phyloP scores from a whole-genome alignment of 2,113 vertebrate genomes.

The Cinclus mexicanus region DNA sequence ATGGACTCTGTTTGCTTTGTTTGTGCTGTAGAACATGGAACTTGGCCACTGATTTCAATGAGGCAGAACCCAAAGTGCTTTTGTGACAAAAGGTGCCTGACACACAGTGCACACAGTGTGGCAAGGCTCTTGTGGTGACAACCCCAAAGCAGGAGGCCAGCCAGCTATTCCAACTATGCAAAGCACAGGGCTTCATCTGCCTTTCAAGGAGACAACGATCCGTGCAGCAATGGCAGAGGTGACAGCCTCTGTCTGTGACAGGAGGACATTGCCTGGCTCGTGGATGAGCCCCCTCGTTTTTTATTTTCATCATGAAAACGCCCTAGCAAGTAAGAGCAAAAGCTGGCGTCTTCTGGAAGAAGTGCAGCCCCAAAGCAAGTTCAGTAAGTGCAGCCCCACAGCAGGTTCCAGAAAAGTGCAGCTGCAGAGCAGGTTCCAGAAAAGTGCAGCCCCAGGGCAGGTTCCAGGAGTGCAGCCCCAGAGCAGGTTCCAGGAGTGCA shows the following conservation, averaged over 20 bases:
- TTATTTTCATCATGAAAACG: neutral
- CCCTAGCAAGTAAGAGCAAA: neutral
- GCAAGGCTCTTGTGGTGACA: neutral
- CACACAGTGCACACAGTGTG: fast-evolving
- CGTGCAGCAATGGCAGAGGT: fast-evolving
- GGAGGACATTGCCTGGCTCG: fast-evolving
- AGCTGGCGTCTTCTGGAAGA: neutral
- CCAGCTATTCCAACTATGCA: neutral
- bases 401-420: no score
- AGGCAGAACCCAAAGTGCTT: neutral
- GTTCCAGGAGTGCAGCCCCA: neutral
- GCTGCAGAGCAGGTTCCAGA: fast-evolving
- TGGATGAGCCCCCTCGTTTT: neutral
- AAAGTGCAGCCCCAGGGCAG: fast-evolving
- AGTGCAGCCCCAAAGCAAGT: neutral
- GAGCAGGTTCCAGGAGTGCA: no score
- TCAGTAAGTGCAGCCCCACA: neutral
- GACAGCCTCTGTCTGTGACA: neutral
- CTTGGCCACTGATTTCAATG: neutral
- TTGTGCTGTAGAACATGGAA: neutral
- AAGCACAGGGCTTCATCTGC: neutral
- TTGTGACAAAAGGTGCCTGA: neutral
- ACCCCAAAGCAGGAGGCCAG: neutral
- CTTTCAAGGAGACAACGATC: neutral
- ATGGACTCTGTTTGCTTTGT: fast-evolving